Evolutionary conservation across 2,113 vertebrate species (phyloP), one percentile per base, ranked within the genome.

Genomic region (Pseudopodoces humilis): DNA sequence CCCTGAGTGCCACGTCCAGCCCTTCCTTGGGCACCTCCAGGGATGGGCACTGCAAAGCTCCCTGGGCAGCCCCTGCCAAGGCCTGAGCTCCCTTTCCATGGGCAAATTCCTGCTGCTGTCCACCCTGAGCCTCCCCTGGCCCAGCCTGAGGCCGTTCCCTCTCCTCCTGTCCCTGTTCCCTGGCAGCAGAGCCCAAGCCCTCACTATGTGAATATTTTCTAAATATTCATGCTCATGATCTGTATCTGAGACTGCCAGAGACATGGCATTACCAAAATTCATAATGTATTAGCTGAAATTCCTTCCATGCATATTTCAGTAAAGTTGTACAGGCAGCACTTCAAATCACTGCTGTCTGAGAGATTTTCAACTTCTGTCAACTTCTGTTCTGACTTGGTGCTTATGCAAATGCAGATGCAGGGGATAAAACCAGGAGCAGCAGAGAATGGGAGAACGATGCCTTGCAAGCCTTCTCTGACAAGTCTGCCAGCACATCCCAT

Each of bases 291-390:
- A 87, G 33, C 55, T 89, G 67, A 62, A 92, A 94, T 74, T 69
- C 43, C 30, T 85, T 74, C 88, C 63, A 80, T 88, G 43, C 39
- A 76, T 92, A 83, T 94, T 95, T 95, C 79, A 95, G 82, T 17
- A 21, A 90, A 77, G 56, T 58, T 91, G 30, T 74, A 83, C 50
- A 85, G 77, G 63, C 62, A 82, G 44, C 46, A 58, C 50, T 85
- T 96, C 81, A 75, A 64, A 64, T 69, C 44, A 2, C 52, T 89
- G 74, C 37, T 79, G 56, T 33, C 91, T 92, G 68, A 44, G 46
- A 92, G 89, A 79, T 63, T 79, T 92, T 52, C 81, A 50, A 13
- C 83, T 84, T 75, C 33, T 27, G 31, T 46, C 81, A 50, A 13
- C 83, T 84, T 75, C 33, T 27, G 31, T 46, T 90, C 64, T 78